Conservation (phyloP, 2,113 vertebrate genomes). For the Apodemus speciosus region DNA sequence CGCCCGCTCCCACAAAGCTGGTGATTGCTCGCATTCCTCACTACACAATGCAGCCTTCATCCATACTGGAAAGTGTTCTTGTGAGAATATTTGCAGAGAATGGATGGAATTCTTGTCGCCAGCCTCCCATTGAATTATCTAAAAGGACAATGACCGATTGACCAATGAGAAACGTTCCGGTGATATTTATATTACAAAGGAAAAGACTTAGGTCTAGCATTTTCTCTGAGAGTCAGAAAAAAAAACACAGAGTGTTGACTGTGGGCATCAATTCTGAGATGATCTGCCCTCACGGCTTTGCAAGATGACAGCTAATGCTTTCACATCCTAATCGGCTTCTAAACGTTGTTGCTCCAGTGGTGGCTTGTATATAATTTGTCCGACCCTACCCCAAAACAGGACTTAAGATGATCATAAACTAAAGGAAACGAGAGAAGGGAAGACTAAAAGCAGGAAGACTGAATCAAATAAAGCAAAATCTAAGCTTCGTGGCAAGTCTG, state of each 20-base stretch:
- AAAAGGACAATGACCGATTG: conserved; percentile 79
- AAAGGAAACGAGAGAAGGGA: neutral
- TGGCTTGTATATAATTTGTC: neutral
- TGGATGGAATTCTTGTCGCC: conserved; percentile 79
- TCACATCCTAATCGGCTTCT: neutral
- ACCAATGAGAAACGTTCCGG: conserved; percentile 72
- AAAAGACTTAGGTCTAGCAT: conserved; percentile 64
- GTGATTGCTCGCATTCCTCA: conserved; percentile 81
- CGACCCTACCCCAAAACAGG: neutral
- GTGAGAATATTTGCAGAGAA: conserved; percentile 81
- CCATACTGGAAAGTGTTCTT: conserved; percentile 79
- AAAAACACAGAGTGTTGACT: neutral
- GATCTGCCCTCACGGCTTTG: neutral
- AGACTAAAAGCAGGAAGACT: neutral
- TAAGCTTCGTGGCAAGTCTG: neutral
- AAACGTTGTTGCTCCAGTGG: neutral
- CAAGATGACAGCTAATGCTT: neutral
- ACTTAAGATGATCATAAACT: neutral
- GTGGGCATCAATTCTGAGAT: neutral
- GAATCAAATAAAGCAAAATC: neutral
- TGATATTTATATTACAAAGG: conserved; percentile 79
- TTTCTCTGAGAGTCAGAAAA: conserved; percentile 31
- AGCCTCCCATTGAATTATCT: conserved; percentile 75
- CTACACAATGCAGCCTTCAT: conserved; percentile 84
- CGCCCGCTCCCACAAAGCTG: conserved; percentile 67